Percentiles rank a stretch among this genome's conserved stretches.
Evolutionary conservation across 1,140 invertebrate genomes (phyloP).

Genomic region (Lepidurus couesii): DNA sequence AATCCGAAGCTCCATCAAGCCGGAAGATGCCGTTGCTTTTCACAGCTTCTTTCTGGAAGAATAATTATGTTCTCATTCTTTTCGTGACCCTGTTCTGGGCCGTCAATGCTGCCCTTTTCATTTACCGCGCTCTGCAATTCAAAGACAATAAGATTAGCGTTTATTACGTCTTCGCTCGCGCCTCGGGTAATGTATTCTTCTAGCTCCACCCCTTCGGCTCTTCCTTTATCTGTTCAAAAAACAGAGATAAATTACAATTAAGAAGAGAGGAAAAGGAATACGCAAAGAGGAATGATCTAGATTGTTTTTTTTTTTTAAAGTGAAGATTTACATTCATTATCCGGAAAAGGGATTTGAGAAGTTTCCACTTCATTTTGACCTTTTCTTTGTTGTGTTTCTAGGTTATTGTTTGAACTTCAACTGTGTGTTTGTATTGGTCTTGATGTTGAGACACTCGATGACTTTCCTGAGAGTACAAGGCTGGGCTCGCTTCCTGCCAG

Average conservation of each 20-base stretch:
- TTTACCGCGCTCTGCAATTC: constrained; percentile 67
- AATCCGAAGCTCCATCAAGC: constrained; percentile 49
- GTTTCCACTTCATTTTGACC: neutral
- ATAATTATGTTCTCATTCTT: constrained; percentile 77
- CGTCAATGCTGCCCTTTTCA: constrained; percentile 69
- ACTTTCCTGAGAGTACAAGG: constrained; percentile 77
- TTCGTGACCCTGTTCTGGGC: constrained; percentile 65
- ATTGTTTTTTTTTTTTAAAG: too few relatives aligned
- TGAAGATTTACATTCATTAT: too few relatives aligned
- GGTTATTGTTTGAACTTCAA: constrained; percentile 91
- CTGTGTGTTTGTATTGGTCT: constrained; percentile 77
- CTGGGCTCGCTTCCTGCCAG: constrained; percentile 64
- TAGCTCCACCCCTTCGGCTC: too few relatives aligned
- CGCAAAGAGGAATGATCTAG: too few relatives aligned
- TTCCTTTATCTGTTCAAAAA: too few relatives aligned
- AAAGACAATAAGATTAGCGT: constrained; percentile 53
- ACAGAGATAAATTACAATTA: too few relatives aligned
- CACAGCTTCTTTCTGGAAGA: constrained; percentile 72
- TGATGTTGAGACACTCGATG: constrained; percentile 79
- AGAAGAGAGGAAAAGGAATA: too few relatives aligned
- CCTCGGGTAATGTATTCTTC: constrained; percentile 62
- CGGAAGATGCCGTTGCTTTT: constrained; percentile 62
- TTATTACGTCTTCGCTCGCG: constrained; percentile 75
- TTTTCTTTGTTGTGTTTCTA: constrained; percentile 44
- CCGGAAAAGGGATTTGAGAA: too few relatives aligned